Base-by-base conservation (phyloP, 2,113 vertebrate species). In the Pangasianodon hypophthalmus region DNA sequence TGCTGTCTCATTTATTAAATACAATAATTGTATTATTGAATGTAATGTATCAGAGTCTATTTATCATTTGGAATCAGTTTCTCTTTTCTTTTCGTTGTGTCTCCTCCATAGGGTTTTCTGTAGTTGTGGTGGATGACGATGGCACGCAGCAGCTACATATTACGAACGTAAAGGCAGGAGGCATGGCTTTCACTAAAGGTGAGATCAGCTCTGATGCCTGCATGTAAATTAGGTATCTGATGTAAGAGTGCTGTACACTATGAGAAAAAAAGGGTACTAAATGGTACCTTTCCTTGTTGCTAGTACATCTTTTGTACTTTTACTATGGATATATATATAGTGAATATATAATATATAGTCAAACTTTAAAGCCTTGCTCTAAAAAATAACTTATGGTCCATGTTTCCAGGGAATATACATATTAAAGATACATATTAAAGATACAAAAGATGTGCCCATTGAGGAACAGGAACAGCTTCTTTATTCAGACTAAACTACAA, bases 171-270 rank as follows among this genome's bases (percentile, higher is more conserved):
- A 99, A 97, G 94, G 94, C 96, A 69, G 97, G 96, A 0, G 97
- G 98, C 41, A 93, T 99, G 87, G 98, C 98, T 69, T 96, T 96
- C 73, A 96, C 95, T 88, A 97, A 97, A 97, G 98, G 98, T 99
- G 94, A 93, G 88, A 32, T 85, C 19, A 10, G 3, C 4, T 85
- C 19, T 58, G 10, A 2, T 46, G 5, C 29, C 24, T 54, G 4
- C 18, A 41, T 67, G n/a, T 81, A 16, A 54, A 21, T 85, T 14
- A n/a, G 80, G 37, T 24, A 10, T 56, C 19, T 64, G 37, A 37
- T 46, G 77, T 83, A 67, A 46, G 2, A 50, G 18, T 37, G 7
- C 41, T 46, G 84, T 67, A 32, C 29, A 32, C 79, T 81, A 9
- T 81, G 0, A 6, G 14, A 58, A 13, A 26, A 26, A 79, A 79